phyloP scores from a whole-genome alignment of 2,797 vertebrate species.

The Lagorchestes hirsutus region DNA sequence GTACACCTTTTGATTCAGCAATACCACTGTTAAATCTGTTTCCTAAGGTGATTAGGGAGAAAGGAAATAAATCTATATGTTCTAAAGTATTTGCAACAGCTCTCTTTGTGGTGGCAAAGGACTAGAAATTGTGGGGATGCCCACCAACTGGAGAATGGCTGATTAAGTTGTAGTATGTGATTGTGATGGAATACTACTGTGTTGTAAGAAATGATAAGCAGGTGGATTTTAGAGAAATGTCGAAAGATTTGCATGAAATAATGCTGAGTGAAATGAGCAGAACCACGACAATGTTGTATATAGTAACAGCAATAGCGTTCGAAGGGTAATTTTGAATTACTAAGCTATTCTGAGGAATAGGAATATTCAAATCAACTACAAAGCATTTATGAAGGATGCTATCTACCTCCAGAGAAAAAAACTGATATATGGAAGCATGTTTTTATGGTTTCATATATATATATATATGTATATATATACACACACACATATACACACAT shows the following conservation, averaged over 20 bases:
- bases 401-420: not conserved
- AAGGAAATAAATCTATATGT: not conserved
- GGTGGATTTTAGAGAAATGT: not conserved
- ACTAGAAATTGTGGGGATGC: not conserved
- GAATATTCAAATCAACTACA: not conserved
- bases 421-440: not conserved
- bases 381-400: not conserved
- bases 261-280: not conserved
- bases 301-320: not conserved
- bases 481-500: no score
- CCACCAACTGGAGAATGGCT: no score
- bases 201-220: not conserved
- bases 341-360: not conserved
- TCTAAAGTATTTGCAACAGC: not conserved
- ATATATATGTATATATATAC: no score
- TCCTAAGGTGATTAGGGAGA: not conserved
- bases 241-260: not conserved
- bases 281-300: not conserved
- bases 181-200: not conserved
- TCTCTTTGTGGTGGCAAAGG: not conserved
- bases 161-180: not conserved
- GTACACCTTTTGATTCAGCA: not conserved
- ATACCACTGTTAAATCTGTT: not conserved
- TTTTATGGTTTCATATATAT: not conserved
- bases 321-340: not conserved